Evolutionary conservation across 2,797 vertebrate species (phyloP), one percentile per base, ranked within the genome.

Genomic region (Benthosema pterotum): DNA sequence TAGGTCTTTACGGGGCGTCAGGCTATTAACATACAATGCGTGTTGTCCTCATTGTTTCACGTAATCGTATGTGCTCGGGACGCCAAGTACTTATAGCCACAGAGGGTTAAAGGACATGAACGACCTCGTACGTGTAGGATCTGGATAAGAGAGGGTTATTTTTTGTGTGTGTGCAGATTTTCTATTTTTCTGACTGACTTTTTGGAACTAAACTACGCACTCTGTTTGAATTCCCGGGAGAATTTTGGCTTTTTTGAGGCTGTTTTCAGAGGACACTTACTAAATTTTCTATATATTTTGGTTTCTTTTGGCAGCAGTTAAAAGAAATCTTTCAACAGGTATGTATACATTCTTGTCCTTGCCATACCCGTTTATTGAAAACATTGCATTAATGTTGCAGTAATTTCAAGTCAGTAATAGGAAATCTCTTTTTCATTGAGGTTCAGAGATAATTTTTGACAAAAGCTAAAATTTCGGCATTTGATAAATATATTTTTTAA

Each of bases 51-150:
- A 80, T 81, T 85, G 78, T 80, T 90, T 87, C 88, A 89, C 60
- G 65, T 88, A 87, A 89, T 71, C 65, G 43, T 47, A 84, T 79
- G 73, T 76, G 70, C 77, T 38, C 32, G 66, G 66, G 80, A 76
- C 56, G 60, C 58, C 73, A 65, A 75, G 84, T 87, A 90, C 79
- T 89, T 91, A 91, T 87, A 92, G 82, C 67, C 73, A 70, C 42
- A 71, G 80, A 79, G 85, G 65, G 77, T 76, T 63, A 72, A n/a
- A 86, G 71, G 89, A 90, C 79, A 93, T 93, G 90, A 93, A 90
- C 85, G 83, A 89, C 74, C 77, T 79, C 38, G 79, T 79, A 67
- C 63, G 65, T 66, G 60, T 54, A 66, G 78, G 78, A 43, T 47
- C 72, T 75, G 83, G 87, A 90, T 79, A 57, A 75, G 59, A 48